Conservation (phyloP, 2,797 vertebrate genomes). For the Brotula barbata region DNA sequence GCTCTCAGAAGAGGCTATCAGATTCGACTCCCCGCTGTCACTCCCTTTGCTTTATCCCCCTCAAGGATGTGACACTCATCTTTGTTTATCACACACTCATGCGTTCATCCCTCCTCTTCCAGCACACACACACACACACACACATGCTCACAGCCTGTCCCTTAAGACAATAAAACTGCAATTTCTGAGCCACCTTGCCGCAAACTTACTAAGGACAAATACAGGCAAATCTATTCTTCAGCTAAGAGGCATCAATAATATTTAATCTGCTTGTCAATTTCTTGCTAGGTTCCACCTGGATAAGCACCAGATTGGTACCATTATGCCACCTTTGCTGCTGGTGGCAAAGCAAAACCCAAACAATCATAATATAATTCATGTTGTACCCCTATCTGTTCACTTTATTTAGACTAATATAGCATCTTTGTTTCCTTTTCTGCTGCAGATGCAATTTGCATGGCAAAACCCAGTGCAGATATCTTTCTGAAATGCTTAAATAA, state of each 20-base stretch:
- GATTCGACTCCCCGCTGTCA: slow-evolving; percentile 43
- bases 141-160: slow-evolving; percentile 7
- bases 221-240: slow-evolving; percentile 41
- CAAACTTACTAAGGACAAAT: slow-evolving; percentile 41
- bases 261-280: slow-evolving; percentile 44
- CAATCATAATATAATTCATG: slow-evolving; percentile 28
- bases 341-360: slow-evolving; percentile 28
- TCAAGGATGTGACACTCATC: slow-evolving; percentile 50
- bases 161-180: slow-evolving; percentile 32
- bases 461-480: slow-evolving; percentile 64
- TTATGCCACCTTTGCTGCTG: slow-evolving; percentile 42
- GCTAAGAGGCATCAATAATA: slow-evolving; percentile 49
- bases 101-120: not conserved
- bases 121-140: slow-evolving; percentile 21
- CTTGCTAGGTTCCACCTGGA: slow-evolving; percentile 52
- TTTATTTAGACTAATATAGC: slow-evolving; percentile 52
- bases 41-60: slow-evolving; percentile 52
- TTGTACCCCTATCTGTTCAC: slow-evolving; percentile 12
- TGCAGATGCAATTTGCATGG: slow-evolving; percentile 45
- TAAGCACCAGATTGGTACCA: slow-evolving; percentile 48
- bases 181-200: slow-evolving; percentile 40
- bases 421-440: slow-evolving; percentile 30
- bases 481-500: slow-evolving; percentile 50
- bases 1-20: slow-evolving; percentile 38
- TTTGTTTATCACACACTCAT: slow-evolving; percentile 53